Evolutionary conservation across 2,797 vertebrate species (phyloP), one percentile per base, ranked within the genome.

Genomic region (Amphiprion clarkii): DNA sequence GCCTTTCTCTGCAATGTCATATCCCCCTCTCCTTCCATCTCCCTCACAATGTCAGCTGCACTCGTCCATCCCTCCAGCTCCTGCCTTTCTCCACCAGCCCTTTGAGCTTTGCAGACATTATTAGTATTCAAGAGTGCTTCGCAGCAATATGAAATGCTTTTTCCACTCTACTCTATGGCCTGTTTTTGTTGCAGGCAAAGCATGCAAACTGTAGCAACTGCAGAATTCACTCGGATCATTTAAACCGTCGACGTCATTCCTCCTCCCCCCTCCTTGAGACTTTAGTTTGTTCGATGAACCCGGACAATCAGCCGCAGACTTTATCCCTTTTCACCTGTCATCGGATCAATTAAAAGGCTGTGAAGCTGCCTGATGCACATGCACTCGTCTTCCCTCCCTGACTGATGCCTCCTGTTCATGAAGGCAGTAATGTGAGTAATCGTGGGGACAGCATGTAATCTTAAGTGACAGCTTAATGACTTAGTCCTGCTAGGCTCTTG

Each of bases 391-490:
- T 84, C 76, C 74, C 60, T 77, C 72, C 76, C 83, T 74, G 76
- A 79, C 84, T 75, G 86, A 79, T 86, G 85, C 54, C 56, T 76
- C 88, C 86, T 89, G 87, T 91, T 89, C 82, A 76, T 56, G 68
- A 82, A 88, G 71, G 88, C 88, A 79, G 81, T 92, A 90, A 92
- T 91, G 89, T 84, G 88, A 79, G 78, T 89, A 90, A 92, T 93
- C 82, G 63, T 29, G 76, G 87, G 83, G 88, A 89, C 88, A 90
- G 90, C 87, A 89, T 93, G 89, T 93, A 93, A 93, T 94, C 88
- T 91, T 91, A 88, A 92, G 87, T 92, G 92, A 94, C 93, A 92
- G 87, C 81, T 86, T 93, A 94, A 94, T 93, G 91, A 93, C 88
- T 92, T 85, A 66, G 87, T 89, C 92, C 87, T 88, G 83, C 83